Conservation (phyloP, 2,113 vertebrate genomes). For the Serinus canaria region DNA sequence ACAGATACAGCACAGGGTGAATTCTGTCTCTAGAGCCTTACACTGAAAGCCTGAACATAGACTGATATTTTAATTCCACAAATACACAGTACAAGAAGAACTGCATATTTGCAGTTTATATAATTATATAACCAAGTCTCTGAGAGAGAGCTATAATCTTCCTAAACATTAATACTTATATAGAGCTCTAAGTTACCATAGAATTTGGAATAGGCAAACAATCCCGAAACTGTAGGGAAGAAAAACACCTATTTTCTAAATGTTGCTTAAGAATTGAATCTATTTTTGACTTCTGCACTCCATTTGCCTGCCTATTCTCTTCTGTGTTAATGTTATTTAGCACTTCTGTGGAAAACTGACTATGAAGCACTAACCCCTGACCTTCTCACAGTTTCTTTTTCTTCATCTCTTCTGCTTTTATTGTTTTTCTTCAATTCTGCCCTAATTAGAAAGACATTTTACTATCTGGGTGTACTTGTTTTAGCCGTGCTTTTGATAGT, state of each 20-base stretch:
- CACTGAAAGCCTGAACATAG: not conserved
- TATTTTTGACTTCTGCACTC: not conserved
- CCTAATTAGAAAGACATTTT: not conserved
- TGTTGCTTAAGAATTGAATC: not conserved
- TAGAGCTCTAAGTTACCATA: not conserved
- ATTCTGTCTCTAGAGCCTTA: not conserved
- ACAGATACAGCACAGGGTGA: not conserved
- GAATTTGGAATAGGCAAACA: not conserved
- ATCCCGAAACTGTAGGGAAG: not conserved
- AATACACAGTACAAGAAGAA: not conserved
- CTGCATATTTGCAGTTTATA: not conserved
- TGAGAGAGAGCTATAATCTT: not conserved
- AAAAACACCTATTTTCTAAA: not conserved
- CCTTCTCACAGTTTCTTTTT: not conserved
- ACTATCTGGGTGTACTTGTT: not conserved
- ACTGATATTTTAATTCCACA: conserved; percentile 2
- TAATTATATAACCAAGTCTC: not conserved
- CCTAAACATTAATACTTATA: not conserved
- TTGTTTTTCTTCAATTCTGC: not conserved
- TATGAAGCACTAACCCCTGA: not conserved
- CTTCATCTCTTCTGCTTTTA: not conserved
- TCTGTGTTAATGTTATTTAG: not conserved
- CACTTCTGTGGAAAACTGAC: not conserved
- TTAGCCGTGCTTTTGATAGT: not conserved
- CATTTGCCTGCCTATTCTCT: not conserved